phyloP scores from a whole-genome alignment of 2,797 vertebrate species.

The Pangasius larnaudii region DNA sequence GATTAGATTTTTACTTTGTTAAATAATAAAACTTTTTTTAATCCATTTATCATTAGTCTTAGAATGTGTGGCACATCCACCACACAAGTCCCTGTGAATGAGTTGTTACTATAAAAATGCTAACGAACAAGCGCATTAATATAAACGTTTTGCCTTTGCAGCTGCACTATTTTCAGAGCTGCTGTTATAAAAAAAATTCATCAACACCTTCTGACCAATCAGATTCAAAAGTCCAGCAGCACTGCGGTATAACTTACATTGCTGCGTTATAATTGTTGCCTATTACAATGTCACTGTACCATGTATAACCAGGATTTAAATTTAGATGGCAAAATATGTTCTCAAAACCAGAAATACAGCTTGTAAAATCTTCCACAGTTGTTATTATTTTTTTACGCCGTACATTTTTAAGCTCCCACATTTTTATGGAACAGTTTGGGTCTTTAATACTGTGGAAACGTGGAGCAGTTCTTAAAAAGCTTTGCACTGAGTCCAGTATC shows the following conservation, averaged over 20 bases:
- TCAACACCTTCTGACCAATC: background rate
- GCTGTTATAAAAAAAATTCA: background rate
- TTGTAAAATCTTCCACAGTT: background rate
- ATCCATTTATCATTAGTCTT: background rate
- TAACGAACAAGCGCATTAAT: background rate
- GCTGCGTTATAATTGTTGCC: background rate
- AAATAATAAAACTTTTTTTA: background rate
- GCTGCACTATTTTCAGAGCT: background rate
- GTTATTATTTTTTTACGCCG: background rate
- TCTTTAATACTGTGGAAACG: conserved; percentile 4
- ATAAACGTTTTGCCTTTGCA: background rate
- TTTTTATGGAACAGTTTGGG: background rate
- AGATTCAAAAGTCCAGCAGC: background rate
- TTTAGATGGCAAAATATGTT: background rate
- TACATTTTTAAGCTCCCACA: background rate
- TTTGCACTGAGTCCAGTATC: background rate
- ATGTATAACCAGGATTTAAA: background rate
- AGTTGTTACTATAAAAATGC: background rate
- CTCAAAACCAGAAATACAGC: background rate
- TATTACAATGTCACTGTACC: background rate
- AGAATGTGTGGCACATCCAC: background rate
- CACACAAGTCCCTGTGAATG: background rate
- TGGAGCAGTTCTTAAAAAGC: background rate
- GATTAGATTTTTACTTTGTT: background rate
- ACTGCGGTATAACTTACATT: background rate